Percentiles rank a stretch among this genome's conserved stretches.
These are phyloP conservation scores for Metopolophium dirhodum DNA, from an alignment of 1,140 invertebrate genomes.

Conservation along the genomic window DNA sequence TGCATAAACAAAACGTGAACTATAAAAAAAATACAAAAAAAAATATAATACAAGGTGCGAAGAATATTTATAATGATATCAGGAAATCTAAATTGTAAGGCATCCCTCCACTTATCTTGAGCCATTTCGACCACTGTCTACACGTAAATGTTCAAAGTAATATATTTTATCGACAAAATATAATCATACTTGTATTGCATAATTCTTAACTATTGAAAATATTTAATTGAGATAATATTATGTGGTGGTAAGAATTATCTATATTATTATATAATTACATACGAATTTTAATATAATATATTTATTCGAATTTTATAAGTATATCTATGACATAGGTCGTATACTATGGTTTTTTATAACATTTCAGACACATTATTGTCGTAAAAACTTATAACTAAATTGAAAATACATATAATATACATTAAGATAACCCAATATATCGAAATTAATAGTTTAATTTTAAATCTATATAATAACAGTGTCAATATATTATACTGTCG, in stretches of 20 bases:
- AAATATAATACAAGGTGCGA: too few relatives aligned
- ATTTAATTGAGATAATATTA: neutral
- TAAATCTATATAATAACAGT: neutral
- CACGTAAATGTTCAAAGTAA: too few relatives aligned
- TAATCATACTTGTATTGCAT: neutral
- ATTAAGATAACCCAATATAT: neutral
- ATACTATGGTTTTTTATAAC: neutral
- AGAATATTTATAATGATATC: too few relatives aligned
- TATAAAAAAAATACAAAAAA: too few relatives aligned
- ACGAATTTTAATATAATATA: neutral
- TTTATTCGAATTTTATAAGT: neutral
- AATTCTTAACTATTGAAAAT: neutral
- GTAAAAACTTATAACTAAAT: neutral
- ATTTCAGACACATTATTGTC: neutral
- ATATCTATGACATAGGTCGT: neutral
- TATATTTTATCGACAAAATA: neutral
- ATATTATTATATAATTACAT: neutral
- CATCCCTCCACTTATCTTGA: too few relatives aligned
- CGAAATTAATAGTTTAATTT: neutral
- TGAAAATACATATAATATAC: neutral
- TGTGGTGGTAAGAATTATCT: too few relatives aligned
- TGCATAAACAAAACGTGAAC: too few relatives aligned
- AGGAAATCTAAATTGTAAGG: too few relatives aligned
- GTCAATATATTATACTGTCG: neutral
- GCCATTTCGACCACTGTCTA: too few relatives aligned